phyloP scores from a whole-genome alignment of 2,888 invertebrate species.

The Drosophila sordidapex region DNA sequence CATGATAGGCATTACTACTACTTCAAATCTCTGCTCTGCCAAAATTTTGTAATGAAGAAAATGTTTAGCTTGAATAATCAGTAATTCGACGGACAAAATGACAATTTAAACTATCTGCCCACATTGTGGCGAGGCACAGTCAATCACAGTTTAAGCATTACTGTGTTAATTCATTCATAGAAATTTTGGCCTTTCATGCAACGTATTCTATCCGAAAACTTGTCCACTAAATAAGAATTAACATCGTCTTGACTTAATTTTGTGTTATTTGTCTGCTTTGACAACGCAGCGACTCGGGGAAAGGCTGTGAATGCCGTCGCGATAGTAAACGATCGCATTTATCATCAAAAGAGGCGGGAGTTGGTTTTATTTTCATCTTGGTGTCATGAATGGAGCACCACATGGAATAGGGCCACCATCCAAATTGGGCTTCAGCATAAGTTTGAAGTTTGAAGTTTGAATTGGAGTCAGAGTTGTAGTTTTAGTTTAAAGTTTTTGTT shows the following conservation, averaged over 20 bases:
- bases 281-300: not conserved
- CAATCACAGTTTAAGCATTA: conserved; percentile 4
- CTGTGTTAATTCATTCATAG: conserved; percentile 48
- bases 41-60: not conserved
- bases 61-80: not conserved
- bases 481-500: not conserved
- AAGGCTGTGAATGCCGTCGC: conserved; percentile 48
- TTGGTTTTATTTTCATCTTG: not conserved
- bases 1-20: not conserved
- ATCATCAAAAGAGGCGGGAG: conserved; percentile 44
- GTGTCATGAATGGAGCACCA: conserved; percentile 41
- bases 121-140: not conserved
- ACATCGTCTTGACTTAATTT: conserved; percentile 51
- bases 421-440: not conserved
- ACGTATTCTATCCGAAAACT: conserved; percentile 30
- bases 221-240: conserved; percentile 79
- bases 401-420: conserved; percentile 2
- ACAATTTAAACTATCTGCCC: not conserved
- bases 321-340: conserved; percentile 71
- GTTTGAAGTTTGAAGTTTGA: conserved; percentile 4
- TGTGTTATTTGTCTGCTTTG: conserved; percentile 40
- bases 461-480: not conserved
- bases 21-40: not conserved
- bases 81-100: not conserved
- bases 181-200: conserved; percentile 13